phyloP scores from a whole-genome alignment of 2,888 invertebrate genomes.

The Acrobasis repandana region DNA sequence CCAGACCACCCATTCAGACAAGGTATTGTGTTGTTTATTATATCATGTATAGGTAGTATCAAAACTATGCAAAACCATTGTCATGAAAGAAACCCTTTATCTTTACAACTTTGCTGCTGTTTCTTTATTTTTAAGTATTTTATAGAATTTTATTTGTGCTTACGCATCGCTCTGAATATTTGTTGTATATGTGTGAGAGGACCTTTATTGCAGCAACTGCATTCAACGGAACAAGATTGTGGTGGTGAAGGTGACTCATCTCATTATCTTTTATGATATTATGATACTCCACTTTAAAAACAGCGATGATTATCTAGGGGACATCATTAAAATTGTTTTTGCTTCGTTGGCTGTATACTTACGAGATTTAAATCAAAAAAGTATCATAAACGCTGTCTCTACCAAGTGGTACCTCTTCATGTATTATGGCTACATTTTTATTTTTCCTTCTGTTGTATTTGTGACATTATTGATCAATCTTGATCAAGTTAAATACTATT shows the following conservation, averaged over 20 bases:
- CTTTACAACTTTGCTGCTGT: too few relatives aligned
- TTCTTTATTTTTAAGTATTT: too few relatives aligned
- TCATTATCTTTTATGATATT: constrained; percentile 13
- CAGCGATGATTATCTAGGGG: constrained; percentile 2
- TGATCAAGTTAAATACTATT: too few relatives aligned
- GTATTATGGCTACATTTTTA: too few relatives aligned
- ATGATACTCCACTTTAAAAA: constrained; percentile 6
- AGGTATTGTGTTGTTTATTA: too few relatives aligned
- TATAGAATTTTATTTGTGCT: background rate
- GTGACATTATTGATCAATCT: too few relatives aligned
- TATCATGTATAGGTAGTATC: too few relatives aligned
- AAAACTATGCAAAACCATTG: too few relatives aligned
- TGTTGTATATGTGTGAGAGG: background rate
- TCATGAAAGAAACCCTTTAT: too few relatives aligned
- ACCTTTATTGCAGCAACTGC: constrained; percentile 10
- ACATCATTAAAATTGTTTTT: constrained; percentile 13
- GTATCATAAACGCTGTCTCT: background rate
- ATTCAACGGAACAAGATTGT: constrained; percentile 21
- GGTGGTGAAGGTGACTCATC: constrained; percentile 26
- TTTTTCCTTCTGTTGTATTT: too few relatives aligned
- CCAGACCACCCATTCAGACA: too few relatives aligned
- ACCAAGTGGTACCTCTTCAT: too few relatives aligned
- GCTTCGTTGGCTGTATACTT: constrained; percentile 1
- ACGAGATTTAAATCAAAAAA: background rate
- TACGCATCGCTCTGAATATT: constrained; percentile 9